Conservation (phyloP, 53 echinoderm and acorn worm species). For the Arbacia lixula region DNA sequence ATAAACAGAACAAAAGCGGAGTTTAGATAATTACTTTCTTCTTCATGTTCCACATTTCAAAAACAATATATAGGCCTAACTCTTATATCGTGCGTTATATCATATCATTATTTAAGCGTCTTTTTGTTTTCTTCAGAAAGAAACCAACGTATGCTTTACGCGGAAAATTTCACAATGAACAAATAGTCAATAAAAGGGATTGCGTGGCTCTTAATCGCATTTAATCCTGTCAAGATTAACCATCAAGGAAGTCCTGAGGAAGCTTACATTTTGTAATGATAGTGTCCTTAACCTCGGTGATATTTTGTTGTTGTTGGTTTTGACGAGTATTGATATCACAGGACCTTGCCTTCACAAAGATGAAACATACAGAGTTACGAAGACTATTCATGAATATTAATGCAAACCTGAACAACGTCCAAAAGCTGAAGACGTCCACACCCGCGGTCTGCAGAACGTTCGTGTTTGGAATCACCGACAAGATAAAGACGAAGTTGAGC, state of each 20-base stretch:
- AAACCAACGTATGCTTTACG: not conserved
- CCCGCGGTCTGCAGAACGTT: not conserved
- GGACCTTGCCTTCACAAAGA: not conserved
- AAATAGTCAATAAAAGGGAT: not conserved
- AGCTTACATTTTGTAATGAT: not conserved
- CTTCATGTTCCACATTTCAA: no score
- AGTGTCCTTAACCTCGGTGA: not conserved
- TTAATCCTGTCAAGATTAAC: not conserved
- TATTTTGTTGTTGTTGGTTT: not conserved
- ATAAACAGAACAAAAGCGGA: no score
- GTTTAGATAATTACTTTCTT: no score
- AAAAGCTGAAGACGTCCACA: not conserved
- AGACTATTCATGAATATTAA: not conserved
- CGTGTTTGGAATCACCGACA: not conserved
- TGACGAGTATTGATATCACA: not conserved
- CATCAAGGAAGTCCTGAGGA: not conserved
- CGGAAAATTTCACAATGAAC: not conserved
- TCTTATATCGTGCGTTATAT: not conserved
- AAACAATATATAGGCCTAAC: no score
- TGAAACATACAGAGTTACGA: not conserved
- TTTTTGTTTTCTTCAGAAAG: not conserved
- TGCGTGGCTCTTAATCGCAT: no score
- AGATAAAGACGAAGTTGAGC: conserved; percentile 35
- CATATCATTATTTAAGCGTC: not conserved
- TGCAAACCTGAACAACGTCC: conserved; percentile 33